Percentiles rank a stretch among this genome's conserved stretches.
phyloP scores from a whole-genome alignment of 2,113 vertebrate genomes.

The Gambusia holbrooki region DNA sequence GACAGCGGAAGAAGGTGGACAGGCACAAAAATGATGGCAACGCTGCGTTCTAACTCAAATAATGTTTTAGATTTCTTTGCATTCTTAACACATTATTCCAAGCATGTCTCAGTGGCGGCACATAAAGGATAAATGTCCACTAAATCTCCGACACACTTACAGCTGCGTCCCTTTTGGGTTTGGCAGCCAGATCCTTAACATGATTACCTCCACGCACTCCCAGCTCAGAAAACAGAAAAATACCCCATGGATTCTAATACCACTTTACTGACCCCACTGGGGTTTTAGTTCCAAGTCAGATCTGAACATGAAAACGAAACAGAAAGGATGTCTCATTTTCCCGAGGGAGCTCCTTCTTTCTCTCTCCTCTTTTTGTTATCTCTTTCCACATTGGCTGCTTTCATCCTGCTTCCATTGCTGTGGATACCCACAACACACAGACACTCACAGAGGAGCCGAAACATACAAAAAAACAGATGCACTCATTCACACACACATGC shows the following conservation, averaged over 20 bases:
- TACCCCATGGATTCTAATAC: constrained; percentile 53
- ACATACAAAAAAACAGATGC: constrained; percentile 7
- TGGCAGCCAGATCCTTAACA: constrained; percentile 37
- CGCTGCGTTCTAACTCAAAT: neutral
- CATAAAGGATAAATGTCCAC: constrained; percentile 10
- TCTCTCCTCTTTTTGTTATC: constrained; percentile 44
- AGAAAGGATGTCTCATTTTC: constrained; percentile 51
- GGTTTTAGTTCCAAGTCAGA: constrained; percentile 53
- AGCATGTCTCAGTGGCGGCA: constrained; percentile 3
- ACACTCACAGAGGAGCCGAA: constrained; percentile 23
- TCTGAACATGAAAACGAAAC: constrained; percentile 51
- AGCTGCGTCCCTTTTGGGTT: constrained; percentile 16
- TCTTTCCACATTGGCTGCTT: constrained; percentile 40
- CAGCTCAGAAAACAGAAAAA: constrained; percentile 33
- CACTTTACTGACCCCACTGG: constrained; percentile 65
- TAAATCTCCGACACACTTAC: constrained; percentile 22
- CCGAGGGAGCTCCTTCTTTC: constrained; percentile 21
- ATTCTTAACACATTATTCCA: constrained; percentile 23
- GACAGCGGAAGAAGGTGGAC: constrained; percentile 12
- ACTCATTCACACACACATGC: constrained; percentile 57
- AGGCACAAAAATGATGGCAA: neutral
- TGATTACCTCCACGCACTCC: constrained; percentile 39
- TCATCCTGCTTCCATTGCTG: constrained; percentile 51
- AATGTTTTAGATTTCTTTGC: neutral
- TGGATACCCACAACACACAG: constrained; percentile 47